phyloP scores from a whole-genome alignment of 2,888 invertebrate genomes.

The Drosophila mulleri region DNA sequence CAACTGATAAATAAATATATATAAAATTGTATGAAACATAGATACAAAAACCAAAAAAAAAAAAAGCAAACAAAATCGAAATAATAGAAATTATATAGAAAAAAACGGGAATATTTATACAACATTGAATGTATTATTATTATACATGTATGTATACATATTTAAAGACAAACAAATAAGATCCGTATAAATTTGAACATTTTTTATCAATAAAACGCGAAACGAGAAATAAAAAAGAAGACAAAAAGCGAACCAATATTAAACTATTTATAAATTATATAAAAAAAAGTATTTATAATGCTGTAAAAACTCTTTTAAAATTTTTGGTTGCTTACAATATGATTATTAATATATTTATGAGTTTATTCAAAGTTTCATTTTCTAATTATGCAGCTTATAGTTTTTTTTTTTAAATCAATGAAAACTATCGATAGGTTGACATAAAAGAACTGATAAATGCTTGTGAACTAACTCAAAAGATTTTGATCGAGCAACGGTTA shows the following conservation, averaged over 20 bases:
- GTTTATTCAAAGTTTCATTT: background rate
- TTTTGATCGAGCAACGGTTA: background rate
- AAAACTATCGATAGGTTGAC: background rate
- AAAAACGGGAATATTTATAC: slow-evolving; percentile 74
- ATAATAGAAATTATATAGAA: slow-evolving; percentile 76
- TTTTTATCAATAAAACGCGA: slow-evolving; percentile 76
- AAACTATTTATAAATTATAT: slow-evolving; percentile 11
- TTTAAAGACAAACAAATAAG: slow-evolving; percentile 47
- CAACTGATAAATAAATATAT: slow-evolving; percentile 57
- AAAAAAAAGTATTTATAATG: background rate
- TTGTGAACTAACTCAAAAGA: slow-evolving; percentile 1
- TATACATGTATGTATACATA: slow-evolving; percentile 71
- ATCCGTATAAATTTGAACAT: slow-evolving; percentile 76
- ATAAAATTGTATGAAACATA: slow-evolving; percentile 54
- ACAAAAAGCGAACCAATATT: slow-evolving; percentile 38
- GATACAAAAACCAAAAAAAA: slow-evolving; percentile 30
- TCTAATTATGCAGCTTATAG: background rate
- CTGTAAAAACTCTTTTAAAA: background rate
- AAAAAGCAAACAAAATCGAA: slow-evolving; percentile 34
- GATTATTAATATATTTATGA: background rate
- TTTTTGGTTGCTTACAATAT: background rate
- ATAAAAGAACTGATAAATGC: background rate
- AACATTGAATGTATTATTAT: slow-evolving; percentile 76
- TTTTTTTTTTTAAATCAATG: background rate
- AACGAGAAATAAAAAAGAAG: slow-evolving; percentile 47